Conservation (phyloP, 2,113 vertebrate genomes). For the Bettongia penicillata region DNA sequence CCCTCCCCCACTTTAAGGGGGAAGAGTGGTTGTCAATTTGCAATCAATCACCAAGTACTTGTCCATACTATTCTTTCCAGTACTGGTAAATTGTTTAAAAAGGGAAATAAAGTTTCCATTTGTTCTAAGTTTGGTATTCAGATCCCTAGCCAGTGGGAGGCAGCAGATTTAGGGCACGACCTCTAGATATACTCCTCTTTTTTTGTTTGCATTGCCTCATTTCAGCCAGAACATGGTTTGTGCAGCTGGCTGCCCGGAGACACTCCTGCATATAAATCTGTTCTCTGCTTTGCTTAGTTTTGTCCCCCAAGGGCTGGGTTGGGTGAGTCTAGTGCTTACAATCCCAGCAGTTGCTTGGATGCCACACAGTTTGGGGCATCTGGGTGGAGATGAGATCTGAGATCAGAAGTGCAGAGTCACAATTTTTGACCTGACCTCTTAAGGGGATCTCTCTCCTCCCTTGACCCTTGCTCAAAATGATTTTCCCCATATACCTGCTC, state of each 20-base stretch:
- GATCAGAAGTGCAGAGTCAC: not conserved
- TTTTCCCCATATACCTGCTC: not conserved
- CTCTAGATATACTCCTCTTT: not conserved
- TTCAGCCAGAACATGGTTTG: not conserved
- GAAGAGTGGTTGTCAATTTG: constrained; percentile 53
- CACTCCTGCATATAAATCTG: not conserved
- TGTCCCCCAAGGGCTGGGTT: not conserved
- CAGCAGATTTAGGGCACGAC: not conserved
- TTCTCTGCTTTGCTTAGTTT: not conserved
- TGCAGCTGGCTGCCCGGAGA: not conserved
- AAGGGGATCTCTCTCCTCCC: not conserved
- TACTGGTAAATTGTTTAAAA: constrained; percentile 37
- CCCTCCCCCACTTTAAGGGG: not conserved
- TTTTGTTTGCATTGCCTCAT: not conserved
- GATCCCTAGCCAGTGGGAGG: not conserved
- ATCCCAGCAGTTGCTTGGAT: not conserved
- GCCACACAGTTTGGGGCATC: not conserved
- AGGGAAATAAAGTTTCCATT: constrained; percentile 51
- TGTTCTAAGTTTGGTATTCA: constrained; percentile 6
- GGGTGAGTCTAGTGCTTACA: not conserved
- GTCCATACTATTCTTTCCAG: constrained; percentile 43
- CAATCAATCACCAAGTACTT: constrained; percentile 27
- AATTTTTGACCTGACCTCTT: not conserved
- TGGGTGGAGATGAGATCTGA: not conserved
- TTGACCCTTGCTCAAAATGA: not conserved